Base-by-base conservation (phyloP, 2,113 vertebrate species). In the Spilogale gracilis region DNA sequence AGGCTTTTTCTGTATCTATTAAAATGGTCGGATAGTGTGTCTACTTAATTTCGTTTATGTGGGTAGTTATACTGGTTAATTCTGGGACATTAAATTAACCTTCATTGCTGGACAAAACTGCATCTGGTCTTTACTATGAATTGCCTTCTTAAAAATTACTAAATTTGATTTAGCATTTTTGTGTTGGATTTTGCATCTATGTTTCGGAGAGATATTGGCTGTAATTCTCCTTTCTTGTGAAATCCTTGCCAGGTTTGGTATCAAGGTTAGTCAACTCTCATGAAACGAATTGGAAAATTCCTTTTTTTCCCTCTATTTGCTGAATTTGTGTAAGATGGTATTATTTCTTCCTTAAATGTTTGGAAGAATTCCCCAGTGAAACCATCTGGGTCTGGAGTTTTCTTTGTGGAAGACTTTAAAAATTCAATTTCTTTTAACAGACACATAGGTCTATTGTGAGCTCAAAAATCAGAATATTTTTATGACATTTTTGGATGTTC, bases 321-420 rank as follows among this genome's bases (percentile, higher is more conserved):
- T 93, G 81, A 85, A 54, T 88, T 82, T 86, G n/a, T 48, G 32
- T 63, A 83, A 94, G 54, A 9, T 74, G 56, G 78, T 79, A 43
- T 54, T 95, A 88, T 87, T 92, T 92, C 52, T 85, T 91, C 38
- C 38, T 95, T 95, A 50, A 79, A 45, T 52, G 17, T 71, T 85
- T 91, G 73, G 74, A 91, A 82, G 54, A 73, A 88, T 81, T 92
- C 27, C 27, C 83, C 76, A 81, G 54, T 52, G 45, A 92, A 92
- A n/a, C 56, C 82, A 73, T 78, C 82, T 73, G 45, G 94, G 25
- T n/a, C 61, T 92, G 20, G 30, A 95, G 54, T 81, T 81, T 73
- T 92, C 69, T 84, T 89, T 63, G 63, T 73, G 63, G n/a, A 87
- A 71, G 25, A 21, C 52, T 54, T 87, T 80, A 71, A 87, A n/a